A percentile compares a stretch with the other conserved stretches of the same genome.
Conservation (phyloP, 1,140 invertebrate species). For the Temnothorax nylanderi region DNA sequence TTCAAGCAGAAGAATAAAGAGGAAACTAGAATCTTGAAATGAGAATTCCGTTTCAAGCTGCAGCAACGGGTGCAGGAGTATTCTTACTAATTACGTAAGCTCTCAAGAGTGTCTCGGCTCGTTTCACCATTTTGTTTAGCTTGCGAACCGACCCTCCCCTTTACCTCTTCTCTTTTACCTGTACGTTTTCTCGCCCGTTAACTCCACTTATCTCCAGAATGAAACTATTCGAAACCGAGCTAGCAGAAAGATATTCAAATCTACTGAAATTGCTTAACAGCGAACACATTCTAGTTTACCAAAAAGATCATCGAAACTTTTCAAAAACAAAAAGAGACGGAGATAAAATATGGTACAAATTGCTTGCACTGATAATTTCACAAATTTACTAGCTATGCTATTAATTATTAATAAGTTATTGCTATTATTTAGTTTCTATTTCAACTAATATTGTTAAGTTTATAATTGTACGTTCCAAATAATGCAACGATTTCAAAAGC, state of each 20-base stretch:
- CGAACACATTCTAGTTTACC: neutral
- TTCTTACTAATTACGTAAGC: slow-evolving; percentile 47
- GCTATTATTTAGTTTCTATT: neutral
- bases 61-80: neutral
- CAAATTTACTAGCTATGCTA: neutral
- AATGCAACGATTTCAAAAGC: neutral
- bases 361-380: neutral
- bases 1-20: neutral
- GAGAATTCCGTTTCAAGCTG: slow-evolving; percentile 36
- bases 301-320: slow-evolving; percentile 16
- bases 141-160: neutral
- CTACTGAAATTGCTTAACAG: neutral
- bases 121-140: slow-evolving; percentile 45
- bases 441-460: neutral
- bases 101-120: slow-evolving; percentile 31
- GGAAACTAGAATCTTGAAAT: slow-evolving; percentile 25
- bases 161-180: slow-evolving; percentile 39
- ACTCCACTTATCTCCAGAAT: slow-evolving; percentile 14
- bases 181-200: slow-evolving; percentile 10
- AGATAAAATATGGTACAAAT: neutral
- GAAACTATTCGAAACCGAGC: slow-evolving; percentile 28
- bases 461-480: neutral
- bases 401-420: slow-evolving; percentile 13
- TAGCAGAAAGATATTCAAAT: slow-evolving; percentile 1
- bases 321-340: neutral